A percentile compares a stretch with the other conserved stretches of the same genome.
Conservation (phyloP, 2,113 vertebrate genomes). For the Bolborhynchus lineola region DNA sequence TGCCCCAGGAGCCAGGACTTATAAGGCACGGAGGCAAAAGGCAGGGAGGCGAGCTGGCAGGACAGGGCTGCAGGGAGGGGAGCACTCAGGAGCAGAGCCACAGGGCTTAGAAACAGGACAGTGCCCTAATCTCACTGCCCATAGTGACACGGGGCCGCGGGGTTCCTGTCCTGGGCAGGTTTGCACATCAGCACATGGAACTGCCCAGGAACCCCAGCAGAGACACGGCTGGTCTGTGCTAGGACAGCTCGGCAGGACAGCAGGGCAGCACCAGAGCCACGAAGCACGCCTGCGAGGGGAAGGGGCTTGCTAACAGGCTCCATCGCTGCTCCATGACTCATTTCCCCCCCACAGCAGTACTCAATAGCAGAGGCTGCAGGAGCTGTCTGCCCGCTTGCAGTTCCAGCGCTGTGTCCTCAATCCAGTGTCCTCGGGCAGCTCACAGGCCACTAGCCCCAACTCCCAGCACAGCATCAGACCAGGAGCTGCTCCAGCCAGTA, state of each 20-base stretch:
- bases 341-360: not conserved
- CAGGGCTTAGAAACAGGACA: fast-evolving
- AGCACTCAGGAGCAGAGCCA: fast-evolving
- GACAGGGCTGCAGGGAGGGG: not conserved
- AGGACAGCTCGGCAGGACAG: not conserved
- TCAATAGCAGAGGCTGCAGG: not conserved
- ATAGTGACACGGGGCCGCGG: fast-evolving
- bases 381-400: not conserved
- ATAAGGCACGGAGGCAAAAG: slow-evolving; percentile 61
- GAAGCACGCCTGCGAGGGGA: fast-evolving
- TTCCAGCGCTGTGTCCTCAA: not conserved
- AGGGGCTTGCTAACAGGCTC: not conserved
- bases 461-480: not conserved
- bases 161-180: not conserved
- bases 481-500: not conserved
- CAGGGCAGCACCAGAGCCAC: fast-evolving
- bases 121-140: not conserved
- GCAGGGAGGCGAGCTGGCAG: not conserved
- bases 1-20: slow-evolving; percentile 63
- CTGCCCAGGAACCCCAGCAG: not conserved
- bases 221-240: not conserved
- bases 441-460: fast-evolving
- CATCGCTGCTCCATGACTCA: fast-evolving
- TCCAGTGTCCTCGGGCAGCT: fast-evolving
- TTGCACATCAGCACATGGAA: not conserved